Percentiles rank a stretch among this genome's conserved stretches.
Conservation (phyloP, 2,888 invertebrate species). For the Dryocosmus kuriphilus region DNA sequence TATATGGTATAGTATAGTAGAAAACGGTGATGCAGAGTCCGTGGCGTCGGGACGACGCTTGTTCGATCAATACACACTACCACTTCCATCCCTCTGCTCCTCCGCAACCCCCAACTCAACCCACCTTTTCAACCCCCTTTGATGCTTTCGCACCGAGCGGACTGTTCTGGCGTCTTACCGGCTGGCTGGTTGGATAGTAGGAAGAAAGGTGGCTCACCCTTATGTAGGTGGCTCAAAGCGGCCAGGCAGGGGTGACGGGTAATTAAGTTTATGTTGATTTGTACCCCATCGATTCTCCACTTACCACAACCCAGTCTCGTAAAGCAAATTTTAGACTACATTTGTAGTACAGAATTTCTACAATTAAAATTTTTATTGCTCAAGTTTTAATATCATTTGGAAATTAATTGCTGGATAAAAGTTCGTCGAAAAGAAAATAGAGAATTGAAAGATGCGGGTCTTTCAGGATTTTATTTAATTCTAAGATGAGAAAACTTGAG, state of each 20-base stretch:
- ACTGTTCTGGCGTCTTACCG: conserved; percentile 54
- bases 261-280: conserved; percentile 63
- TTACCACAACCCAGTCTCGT: conserved; percentile 21
- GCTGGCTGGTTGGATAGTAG: conserved; percentile 43
- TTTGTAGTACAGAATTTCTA: background rate
- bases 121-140: conserved; percentile 44
- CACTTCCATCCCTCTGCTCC: conserved; percentile 61
- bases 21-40: conserved; percentile 54
- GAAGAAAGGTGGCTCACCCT: conserved; percentile 36
- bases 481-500: no score
- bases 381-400: no score
- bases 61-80: conserved; percentile 74
- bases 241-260: conserved; percentile 43
- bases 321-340: background rate
- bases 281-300: conserved; percentile 51
- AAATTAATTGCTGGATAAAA: no score
- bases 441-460: no score
- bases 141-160: conserved; percentile 8
- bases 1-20: conserved; percentile 17
- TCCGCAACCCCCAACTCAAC: conserved; percentile 50
- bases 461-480: no score
- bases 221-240: conserved; percentile 35
- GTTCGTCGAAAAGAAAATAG: no score
- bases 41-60: conserved; percentile 58
- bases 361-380: background rate